Conservation (phyloP, 2,797 vertebrate genomes). For the Coregonus sp. region DNA sequence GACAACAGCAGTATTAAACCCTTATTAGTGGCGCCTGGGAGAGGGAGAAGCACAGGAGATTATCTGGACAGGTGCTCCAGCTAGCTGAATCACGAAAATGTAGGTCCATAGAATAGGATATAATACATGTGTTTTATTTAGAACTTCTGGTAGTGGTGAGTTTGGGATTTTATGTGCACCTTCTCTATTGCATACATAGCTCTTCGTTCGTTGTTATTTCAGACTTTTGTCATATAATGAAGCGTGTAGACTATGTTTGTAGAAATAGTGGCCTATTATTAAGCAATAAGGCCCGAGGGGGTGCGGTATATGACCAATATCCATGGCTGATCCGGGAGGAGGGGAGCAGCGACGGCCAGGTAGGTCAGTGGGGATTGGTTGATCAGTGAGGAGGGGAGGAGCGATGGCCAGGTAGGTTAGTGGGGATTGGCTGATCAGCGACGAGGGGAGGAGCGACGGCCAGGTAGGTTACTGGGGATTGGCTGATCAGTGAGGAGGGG, state of each 20-base stretch:
- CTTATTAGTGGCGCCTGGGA: conserved; percentile 39
- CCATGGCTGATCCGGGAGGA: conserved; percentile 83
- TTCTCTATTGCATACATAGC: neutral
- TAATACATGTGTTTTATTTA: neutral
- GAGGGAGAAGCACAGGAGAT: conserved; percentile 57
- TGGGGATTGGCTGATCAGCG: conserved; percentile 52
- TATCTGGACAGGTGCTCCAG: conserved; percentile 60
- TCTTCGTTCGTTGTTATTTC: neutral
- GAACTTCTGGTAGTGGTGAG: conserved; percentile 50
- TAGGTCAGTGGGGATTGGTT: conserved; percentile 63
- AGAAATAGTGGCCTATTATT: neutral
- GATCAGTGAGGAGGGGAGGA: conserved; percentile 78
- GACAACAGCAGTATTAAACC: conserved; percentile 70
- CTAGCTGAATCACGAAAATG: conserved; percentile 21
- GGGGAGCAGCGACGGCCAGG: conserved; percentile 17
- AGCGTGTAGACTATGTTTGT: neutral
- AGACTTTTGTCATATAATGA: neutral
- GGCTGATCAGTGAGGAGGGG: too few species aligned
- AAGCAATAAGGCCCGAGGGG: too few species aligned
- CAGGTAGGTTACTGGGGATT: conserved; percentile 5
- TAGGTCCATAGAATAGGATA: conserved; percentile 15
- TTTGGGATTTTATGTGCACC: conserved; percentile 13
- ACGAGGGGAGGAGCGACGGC: conserved; percentile 33
- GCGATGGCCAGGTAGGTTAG: too few species aligned
- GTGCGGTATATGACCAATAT: too few species aligned